A percentile compares a stretch with the other conserved stretches of the same genome.
These are phyloP conservation scores for Hypomecis atomaria DNA, from an alignment of 2,888 invertebrate genomes.

Conservation along the genomic window DNA sequence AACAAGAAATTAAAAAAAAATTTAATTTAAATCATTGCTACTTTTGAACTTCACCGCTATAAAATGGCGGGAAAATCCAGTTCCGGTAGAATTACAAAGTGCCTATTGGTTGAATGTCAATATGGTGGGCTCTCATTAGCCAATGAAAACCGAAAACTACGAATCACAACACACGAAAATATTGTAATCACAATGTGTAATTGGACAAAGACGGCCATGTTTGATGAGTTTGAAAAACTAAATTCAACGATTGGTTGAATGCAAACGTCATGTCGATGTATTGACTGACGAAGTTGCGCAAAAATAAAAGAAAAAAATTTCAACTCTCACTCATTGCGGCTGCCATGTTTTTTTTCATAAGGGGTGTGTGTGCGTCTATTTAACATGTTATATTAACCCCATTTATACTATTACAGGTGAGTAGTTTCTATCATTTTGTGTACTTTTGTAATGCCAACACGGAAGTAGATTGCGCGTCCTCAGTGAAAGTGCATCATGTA, in stretches of 20 bases:
- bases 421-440: slow-evolving; percentile 55
- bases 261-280: slow-evolving; percentile 65
- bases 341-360: slow-evolving; percentile 90
- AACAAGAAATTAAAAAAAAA: background rate
- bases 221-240: slow-evolving; percentile 65
- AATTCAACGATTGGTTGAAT: slow-evolving; percentile 68
- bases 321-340: slow-evolving; percentile 79
- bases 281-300: slow-evolving; percentile 80
- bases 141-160: slow-evolving; percentile 60
- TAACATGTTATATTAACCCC: slow-evolving; percentile 80
- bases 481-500: slow-evolving; percentile 85
- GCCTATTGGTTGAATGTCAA: slow-evolving; percentile 55
- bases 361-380: slow-evolving; percentile 86
- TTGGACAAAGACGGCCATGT: slow-evolving; percentile 67
- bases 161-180: slow-evolving; percentile 62
- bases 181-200: slow-evolving; percentile 50
- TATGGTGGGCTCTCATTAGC: slow-evolving; percentile 49
- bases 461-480: slow-evolving; percentile 68
- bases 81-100: slow-evolving; percentile 47
- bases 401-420: slow-evolving; percentile 77
- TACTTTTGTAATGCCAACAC: slow-evolving; percentile 59
- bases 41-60: slow-evolving; percentile 55
- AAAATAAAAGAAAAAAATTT: slow-evolving; percentile 65
- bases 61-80: slow-evolving; percentile 56
- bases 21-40: background rate